phyloP scores from a whole-genome alignment of 2,888 invertebrate species.

The Pristionchus exspectatus region DNA sequence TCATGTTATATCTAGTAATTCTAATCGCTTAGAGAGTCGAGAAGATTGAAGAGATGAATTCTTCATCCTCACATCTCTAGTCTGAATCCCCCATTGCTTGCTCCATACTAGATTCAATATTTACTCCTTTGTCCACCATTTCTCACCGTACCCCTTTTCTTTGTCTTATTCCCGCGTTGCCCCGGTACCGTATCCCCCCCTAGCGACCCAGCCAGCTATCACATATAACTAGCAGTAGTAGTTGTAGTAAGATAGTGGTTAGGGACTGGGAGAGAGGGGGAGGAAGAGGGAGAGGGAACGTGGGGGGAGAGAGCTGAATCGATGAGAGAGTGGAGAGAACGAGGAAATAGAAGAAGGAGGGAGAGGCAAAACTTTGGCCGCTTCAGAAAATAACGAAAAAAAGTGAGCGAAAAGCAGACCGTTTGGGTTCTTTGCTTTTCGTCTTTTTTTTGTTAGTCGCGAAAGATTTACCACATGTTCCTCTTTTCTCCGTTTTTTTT shows the following conservation, averaged over 20 bases:
- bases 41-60: too few species aligned
- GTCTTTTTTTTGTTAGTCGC: background rate
- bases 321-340: constrained; percentile 21
- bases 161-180: background rate
- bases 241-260: background rate
- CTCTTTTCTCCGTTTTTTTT: background rate
- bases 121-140: background rate
- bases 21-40: too few species aligned
- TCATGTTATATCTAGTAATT: too few species aligned
- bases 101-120: background rate
- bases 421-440: background rate
- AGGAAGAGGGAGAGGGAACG: background rate
- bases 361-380: background rate
- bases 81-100: too few species aligned
- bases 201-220: background rate
- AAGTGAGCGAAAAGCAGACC: background rate
- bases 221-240: background rate
- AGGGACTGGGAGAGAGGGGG: constrained; percentile 21
- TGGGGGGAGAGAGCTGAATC: constrained; percentile 9
- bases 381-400: background rate
- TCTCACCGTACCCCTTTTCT: background rate
- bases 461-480: background rate
- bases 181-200: constrained; percentile 32
- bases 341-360: constrained; percentile 7
- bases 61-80: too few species aligned